Evolutionary conservation across 2,888 invertebrate species (phyloP).

Genomic region (Drosophila eohydei): DNA sequence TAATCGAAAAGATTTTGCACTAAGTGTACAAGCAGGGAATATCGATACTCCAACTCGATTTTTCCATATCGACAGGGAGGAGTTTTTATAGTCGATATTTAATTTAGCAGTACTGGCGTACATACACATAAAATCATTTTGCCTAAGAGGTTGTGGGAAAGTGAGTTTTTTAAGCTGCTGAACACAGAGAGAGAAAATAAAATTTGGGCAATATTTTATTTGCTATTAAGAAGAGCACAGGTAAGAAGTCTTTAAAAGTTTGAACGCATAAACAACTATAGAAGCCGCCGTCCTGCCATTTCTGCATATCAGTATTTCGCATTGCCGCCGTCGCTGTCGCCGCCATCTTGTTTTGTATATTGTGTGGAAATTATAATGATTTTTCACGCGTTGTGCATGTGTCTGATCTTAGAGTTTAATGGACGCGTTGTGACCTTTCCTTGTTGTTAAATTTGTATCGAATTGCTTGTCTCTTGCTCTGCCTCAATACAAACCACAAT

Average conservation of each 20-base stretch:
- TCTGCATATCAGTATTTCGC: conserved; percentile 36
- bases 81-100: conserved; percentile 15
- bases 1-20: background rate
- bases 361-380: conserved; percentile 45
- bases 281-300: conserved; percentile 47
- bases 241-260: conserved; percentile 58
- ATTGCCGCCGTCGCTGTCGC: conserved; percentile 56
- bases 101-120: conserved; percentile 13
- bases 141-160: conserved; percentile 25
- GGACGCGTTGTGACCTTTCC: conserved; percentile 47
- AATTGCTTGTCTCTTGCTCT: conserved; percentile 25
- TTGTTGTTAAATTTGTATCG: conserved; percentile 39
- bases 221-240: conserved; percentile 47
- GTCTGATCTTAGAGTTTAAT: conserved; percentile 30
- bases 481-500: conserved; percentile 19
- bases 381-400: conserved; percentile 55
- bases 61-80: background rate
- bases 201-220: conserved; percentile 24
- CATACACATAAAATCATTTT: conserved; percentile 39
- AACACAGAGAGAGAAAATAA: conserved; percentile 2
- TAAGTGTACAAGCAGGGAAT: background rate
- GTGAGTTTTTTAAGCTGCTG: conserved; percentile 6
- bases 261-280: conserved; percentile 22
- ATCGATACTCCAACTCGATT: background rate
- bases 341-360: conserved; percentile 69